These are phyloP conservation scores for Petroica traversi DNA, from an alignment of 2,113 vertebrate species.

Conservation along the genomic window DNA sequence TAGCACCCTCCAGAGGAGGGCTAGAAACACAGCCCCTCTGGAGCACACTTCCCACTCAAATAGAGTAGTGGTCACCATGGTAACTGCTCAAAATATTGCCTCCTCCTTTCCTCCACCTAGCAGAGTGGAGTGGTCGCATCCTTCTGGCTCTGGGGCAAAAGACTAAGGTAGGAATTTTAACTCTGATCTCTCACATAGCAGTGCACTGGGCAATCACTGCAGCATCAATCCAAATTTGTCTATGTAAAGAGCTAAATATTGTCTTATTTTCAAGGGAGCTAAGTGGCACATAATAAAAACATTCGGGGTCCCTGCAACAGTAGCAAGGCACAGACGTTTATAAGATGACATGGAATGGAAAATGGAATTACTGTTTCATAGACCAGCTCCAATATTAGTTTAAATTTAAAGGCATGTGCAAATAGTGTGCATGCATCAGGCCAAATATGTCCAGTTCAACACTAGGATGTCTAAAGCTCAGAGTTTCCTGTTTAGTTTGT, in stretches of 20 bases:
- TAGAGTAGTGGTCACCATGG: slow-evolving; percentile 46
- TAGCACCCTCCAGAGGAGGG: slow-evolving; percentile 41
- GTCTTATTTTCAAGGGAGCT: background rate
- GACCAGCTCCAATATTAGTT: background rate
- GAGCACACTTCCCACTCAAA: slow-evolving; percentile 48
- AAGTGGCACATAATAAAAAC: background rate
- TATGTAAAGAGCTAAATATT: background rate
- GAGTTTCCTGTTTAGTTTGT: background rate
- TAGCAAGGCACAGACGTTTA: background rate
- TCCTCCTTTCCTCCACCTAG: slow-evolving; percentile 60
- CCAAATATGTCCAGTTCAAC: background rate
- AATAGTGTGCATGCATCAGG: background rate
- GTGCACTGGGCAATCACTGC: background rate
- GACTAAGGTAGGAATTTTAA: slow-evolving; percentile 47
- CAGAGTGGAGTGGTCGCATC: slow-evolving; percentile 50
- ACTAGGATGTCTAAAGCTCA: background rate
- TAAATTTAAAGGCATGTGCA: slow-evolving; percentile 1
- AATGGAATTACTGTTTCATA: background rate
- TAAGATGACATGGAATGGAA: background rate
- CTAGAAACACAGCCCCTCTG: slow-evolving; percentile 46
- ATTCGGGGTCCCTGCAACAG: background rate
- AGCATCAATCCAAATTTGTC: background rate
- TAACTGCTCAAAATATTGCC: slow-evolving; percentile 59
- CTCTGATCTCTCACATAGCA: slow-evolving; percentile 32
- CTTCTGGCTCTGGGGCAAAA: slow-evolving; percentile 60